Conservation (phyloP, 2,797 vertebrate species). For the Enoplosus armatus region DNA sequence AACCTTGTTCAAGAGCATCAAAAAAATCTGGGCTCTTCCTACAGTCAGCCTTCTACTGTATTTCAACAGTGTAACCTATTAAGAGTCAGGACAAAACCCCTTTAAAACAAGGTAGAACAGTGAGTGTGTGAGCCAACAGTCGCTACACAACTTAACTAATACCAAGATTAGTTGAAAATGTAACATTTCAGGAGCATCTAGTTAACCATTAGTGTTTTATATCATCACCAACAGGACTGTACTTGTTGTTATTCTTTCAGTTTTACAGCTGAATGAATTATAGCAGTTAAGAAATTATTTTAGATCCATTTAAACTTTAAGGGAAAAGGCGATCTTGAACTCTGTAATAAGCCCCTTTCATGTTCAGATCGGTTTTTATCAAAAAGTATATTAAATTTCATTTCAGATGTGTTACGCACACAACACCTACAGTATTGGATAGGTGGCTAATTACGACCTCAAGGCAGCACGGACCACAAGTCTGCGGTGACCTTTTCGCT, state of each 20-base stretch:
- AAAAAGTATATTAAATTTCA: slow-evolving; percentile 20
- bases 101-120: slow-evolving; percentile 60
- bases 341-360: slow-evolving; percentile 21
- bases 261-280: background rate
- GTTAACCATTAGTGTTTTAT: slow-evolving; percentile 38
- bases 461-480: slow-evolving; percentile 20
- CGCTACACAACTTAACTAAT: slow-evolving; percentile 21
- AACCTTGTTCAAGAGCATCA: slow-evolving; percentile 21
- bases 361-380: slow-evolving; percentile 26
- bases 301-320: slow-evolving; percentile 27
- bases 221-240: background rate
- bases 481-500: slow-evolving; percentile 27
- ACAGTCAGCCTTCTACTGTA: background rate
- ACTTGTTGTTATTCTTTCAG: background rate
- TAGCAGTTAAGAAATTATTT: slow-evolving; percentile 18
- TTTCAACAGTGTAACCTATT: slow-evolving; percentile 12
- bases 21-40: slow-evolving; percentile 15
- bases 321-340: background rate
- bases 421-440: slow-evolving; percentile 27
- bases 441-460: slow-evolving; percentile 27
- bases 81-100: slow-evolving; percentile 24
- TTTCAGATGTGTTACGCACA: slow-evolving; percentile 31
- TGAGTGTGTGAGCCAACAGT: slow-evolving; percentile 17
- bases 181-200: slow-evolving; percentile 25
- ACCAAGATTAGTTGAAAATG: background rate